These are phyloP conservation scores for Gonioctena quinquepunctata DNA, from an alignment of 1,140 invertebrate genomes.

Conservation along the genomic window DNA sequence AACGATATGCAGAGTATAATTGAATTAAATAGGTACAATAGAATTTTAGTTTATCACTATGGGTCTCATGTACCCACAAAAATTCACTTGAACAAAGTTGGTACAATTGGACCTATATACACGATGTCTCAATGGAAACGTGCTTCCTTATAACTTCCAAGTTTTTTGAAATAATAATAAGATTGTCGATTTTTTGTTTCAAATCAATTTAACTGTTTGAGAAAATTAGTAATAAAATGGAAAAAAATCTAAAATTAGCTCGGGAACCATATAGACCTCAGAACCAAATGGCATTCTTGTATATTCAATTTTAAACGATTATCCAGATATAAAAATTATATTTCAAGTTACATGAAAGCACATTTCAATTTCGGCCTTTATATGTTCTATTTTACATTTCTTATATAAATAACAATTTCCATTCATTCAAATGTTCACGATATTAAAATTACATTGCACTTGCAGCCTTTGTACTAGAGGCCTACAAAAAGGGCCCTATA, in stretches of 20 bases:
- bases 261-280: no score
- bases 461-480: conserved; percentile 44
- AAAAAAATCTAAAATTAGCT: no score
- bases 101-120: not conserved
- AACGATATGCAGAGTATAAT: conserved; percentile 56
- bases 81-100: not conserved
- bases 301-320: no score
- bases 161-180: no score
- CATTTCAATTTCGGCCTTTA: not conserved
- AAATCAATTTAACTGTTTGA: no score
- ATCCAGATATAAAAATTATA: no score
- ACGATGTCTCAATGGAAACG: not conserved
- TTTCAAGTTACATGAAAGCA: not conserved
- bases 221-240: no score
- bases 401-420: conserved; percentile 24
- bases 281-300: no score
- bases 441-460: conserved; percentile 44
- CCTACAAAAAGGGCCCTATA: conserved; percentile 36
- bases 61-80: conserved; percentile 8
- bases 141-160: no score
- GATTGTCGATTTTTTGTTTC: no score
- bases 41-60: conserved; percentile 39
- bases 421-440: conserved; percentile 19
- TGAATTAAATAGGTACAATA: conserved; percentile 45
- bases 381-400: conserved; percentile 5